These are phyloP conservation scores for Melanchra persicariae DNA, from an alignment of 2,888 invertebrate genomes.

Conservation along the genomic window DNA sequence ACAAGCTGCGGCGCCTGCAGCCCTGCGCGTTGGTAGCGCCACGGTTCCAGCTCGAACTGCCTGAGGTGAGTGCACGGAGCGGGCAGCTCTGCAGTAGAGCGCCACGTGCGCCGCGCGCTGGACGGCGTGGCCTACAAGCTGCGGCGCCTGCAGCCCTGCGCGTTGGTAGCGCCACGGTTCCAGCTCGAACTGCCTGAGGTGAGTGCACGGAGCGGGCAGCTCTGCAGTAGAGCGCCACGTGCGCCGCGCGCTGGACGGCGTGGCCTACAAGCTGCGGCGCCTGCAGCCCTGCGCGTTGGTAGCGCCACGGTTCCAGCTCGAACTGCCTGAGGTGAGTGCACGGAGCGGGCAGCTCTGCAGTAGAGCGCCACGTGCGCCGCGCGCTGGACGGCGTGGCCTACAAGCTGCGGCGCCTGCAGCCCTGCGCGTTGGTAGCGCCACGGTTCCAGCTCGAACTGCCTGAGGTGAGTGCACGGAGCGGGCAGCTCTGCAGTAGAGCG, in stretches of 20 bases:
- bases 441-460: conserved; percentile 96
- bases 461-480: conserved; percentile 89
- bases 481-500: conserved; percentile 48
- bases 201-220: not conserved
- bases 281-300: conserved; percentile 97
- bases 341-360: too few species aligned
- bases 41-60: conserved; percentile 95
- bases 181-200: conserved; percentile 97
- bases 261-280: conserved; percentile 96
- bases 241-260: conserved; percentile 92
- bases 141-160: conserved; percentile 96
- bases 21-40: conserved; percentile 96
- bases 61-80: conserved; percentile 91
- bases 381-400: conserved; percentile 95
- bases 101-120: conserved; percentile 87
- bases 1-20: conserved; percentile 96
- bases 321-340: conserved; percentile 94
- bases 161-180: conserved; percentile 95
- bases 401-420: conserved; percentile 97
- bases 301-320: conserved; percentile 95
- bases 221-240: conserved; percentile 76
- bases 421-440: conserved; percentile 95
- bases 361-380: conserved; percentile 79
- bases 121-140: conserved; percentile 97
- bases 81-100: conserved; percentile 66